Conservation (phyloP, 2,888 invertebrate genomes). For the Junonia oenone region DNA sequence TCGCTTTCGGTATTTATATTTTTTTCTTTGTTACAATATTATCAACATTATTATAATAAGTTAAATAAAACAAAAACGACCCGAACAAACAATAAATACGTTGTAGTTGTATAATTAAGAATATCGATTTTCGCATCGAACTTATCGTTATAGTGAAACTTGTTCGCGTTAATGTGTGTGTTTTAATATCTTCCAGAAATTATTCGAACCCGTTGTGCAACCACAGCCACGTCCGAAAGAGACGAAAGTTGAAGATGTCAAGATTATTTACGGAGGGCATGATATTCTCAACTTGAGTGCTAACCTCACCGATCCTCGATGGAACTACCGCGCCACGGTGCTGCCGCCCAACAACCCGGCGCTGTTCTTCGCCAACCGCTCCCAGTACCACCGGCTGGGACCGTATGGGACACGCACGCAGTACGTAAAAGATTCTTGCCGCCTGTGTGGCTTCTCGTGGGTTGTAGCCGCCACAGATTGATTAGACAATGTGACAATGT, state of each 20-base stretch:
- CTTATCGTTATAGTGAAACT: neutral
- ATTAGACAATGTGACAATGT: slow-evolving; percentile 47
- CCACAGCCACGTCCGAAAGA: slow-evolving; percentile 68
- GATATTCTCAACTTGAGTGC: slow-evolving; percentile 80
- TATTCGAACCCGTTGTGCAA: slow-evolving; percentile 65
- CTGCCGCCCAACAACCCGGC: slow-evolving; percentile 78
- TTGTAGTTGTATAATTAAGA: neutral
- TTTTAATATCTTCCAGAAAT: slow-evolving; percentile 53
- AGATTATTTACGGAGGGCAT: slow-evolving; percentile 72
- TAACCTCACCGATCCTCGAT: slow-evolving; percentile 74
- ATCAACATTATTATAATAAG: neutral
- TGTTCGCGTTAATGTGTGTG: neutral
- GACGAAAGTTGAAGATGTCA: slow-evolving; percentile 55
- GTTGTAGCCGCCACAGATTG: slow-evolving; percentile 71
- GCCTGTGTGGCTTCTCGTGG: slow-evolving; percentile 73
- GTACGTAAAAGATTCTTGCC: slow-evolving; percentile 77
- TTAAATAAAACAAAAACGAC: slow-evolving; percentile 8
- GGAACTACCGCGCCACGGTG: slow-evolving; percentile 76
- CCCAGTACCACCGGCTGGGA: slow-evolving; percentile 80
- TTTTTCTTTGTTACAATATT: slow-evolving; percentile 5
- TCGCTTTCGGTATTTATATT: neutral
- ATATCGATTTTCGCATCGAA: neutral
- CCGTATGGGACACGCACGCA: slow-evolving; percentile 77
- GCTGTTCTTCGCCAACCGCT: slow-evolving; percentile 82
- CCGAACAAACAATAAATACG: neutral